Conservation (phyloP, 1,140 invertebrate genomes). For the Hylaeus anthracinus region DNA sequence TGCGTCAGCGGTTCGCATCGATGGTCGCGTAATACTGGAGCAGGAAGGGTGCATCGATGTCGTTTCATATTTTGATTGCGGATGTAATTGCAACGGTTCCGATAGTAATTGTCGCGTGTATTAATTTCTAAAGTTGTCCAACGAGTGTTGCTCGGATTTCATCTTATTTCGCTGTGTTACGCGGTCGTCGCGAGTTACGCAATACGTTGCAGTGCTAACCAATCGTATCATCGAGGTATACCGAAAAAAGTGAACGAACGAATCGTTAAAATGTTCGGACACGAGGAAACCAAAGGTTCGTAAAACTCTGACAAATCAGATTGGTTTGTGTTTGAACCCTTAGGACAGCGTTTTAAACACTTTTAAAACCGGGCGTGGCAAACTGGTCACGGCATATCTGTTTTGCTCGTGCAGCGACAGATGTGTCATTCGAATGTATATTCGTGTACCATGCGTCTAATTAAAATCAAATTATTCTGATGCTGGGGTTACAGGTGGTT, state of each 20-base stretch:
- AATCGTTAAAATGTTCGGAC: background rate
- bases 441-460: too few relatives aligned
- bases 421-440: too few relatives aligned
- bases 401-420: too few relatives aligned
- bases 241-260: background rate
- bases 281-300: too few relatives aligned
- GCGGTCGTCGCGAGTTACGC: background rate
- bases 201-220: background rate
- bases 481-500: too few relatives aligned
- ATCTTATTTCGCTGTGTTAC: background rate
- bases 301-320: too few relatives aligned
- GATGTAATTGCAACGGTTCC: background rate
- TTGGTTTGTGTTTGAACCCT: too few relatives aligned
- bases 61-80: background rate
- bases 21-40: background rate
- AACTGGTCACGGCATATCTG: too few relatives aligned
- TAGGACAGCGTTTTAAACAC: too few relatives aligned
- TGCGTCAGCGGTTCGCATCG: background rate
- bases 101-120: background rate
- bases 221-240: background rate
- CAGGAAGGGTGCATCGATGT: background rate
- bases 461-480: too few relatives aligned
- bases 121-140: background rate
- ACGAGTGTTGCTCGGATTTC: constrained; percentile 5
- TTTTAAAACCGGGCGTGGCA: too few relatives aligned